Conservation (phyloP, 2,888 invertebrate genomes). For the Drosophila anomelani region DNA sequence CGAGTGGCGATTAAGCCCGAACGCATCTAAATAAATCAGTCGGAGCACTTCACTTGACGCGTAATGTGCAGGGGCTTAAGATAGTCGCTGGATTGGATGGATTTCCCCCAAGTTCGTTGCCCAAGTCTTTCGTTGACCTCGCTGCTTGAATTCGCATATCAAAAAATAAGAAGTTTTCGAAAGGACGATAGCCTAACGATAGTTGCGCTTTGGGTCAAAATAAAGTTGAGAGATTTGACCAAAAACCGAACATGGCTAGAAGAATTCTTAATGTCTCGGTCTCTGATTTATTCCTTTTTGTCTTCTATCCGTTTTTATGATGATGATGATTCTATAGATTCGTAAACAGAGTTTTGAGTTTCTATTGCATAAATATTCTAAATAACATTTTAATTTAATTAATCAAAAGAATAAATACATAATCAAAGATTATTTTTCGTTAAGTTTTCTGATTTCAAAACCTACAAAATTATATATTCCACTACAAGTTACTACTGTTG, state of each 20-base stretch:
- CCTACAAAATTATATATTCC: background rate
- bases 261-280: background rate
- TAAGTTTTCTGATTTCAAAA: background rate
- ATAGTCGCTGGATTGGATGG: conserved; percentile 51
- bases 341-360: background rate
- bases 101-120: conserved; percentile 56
- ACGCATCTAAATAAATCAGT: conserved; percentile 69
- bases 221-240: background rate
- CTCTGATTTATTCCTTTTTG: background rate
- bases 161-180: background rate
- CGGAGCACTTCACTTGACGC: conserved; percentile 48
- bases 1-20: conserved; percentile 42
- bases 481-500: too few species aligned
- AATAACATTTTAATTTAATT: background rate
- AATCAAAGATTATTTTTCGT: background rate
- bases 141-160: background rate
- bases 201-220: background rate
- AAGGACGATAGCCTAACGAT: background rate
- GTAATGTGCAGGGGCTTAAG: conserved; percentile 55
- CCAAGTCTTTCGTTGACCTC: conserved; percentile 45
- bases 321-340: background rate
- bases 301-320: too few species aligned
- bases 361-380: background rate
- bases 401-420: background rate
- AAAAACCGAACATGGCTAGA: background rate